Percentiles rank a stretch among this genome's conserved stretches.
phyloP scores from a whole-genome alignment of 1,140 invertebrate species.

The Rhagoletis zephyria region DNA sequence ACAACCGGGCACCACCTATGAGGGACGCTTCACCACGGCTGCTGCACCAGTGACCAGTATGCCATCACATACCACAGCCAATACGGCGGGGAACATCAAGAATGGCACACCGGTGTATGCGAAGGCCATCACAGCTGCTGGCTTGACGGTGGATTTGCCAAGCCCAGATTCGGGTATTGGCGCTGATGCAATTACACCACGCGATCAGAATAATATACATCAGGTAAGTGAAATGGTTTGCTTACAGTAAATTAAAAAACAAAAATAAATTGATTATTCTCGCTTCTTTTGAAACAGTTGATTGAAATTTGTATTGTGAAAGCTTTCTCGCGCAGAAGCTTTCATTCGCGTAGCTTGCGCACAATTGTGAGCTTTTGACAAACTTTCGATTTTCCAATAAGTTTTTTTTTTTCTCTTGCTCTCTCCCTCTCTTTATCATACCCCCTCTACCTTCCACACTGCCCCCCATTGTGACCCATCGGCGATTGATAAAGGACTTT shows the following conservation, averaged over 20 bases:
- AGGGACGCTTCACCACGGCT: conserved; percentile 69
- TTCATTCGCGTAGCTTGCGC: background rate
- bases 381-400: background rate
- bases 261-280: background rate
- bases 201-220: conserved; percentile 89
- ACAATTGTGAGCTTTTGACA: background rate
- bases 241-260: background rate
- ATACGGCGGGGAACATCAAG: conserved; percentile 47
- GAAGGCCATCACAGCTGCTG: conserved; percentile 77
- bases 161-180: conserved; percentile 93
- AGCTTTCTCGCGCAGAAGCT: conserved; percentile 1
- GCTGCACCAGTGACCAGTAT: conserved; percentile 63
- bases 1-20: conserved; percentile 65
- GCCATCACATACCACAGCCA: conserved; percentile 59
- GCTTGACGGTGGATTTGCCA: conserved; percentile 90
- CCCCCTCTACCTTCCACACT: background rate
- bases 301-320: conserved; percentile 12
- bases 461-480: background rate
- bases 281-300: background rate
- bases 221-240: conserved; percentile 78
- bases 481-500: background rate
- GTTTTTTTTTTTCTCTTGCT: background rate
- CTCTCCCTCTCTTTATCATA: background rate
- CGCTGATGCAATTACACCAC: conserved; percentile 89
- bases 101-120: conserved; percentile 68